Conservation (phyloP, 2,113 vertebrate genomes). For the Sturnus vulgaris region DNA sequence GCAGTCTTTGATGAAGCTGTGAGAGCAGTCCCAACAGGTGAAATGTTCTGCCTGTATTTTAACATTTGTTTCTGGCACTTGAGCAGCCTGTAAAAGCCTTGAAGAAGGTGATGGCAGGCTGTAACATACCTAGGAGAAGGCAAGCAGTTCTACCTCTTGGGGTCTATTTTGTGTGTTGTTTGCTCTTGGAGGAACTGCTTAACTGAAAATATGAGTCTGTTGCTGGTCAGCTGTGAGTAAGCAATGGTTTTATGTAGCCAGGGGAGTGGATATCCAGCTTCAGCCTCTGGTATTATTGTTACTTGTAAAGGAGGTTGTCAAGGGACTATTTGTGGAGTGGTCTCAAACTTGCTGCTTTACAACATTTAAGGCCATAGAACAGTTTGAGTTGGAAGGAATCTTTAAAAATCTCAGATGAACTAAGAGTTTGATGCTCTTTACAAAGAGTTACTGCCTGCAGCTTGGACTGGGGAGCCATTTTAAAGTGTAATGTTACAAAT, state of each 20-base stretch:
- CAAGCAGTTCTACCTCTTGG: not conserved
- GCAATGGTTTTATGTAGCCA: not conserved
- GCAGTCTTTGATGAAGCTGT: slow-evolving; percentile 90
- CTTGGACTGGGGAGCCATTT: not conserved
- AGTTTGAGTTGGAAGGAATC: not conserved
- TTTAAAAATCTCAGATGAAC: not conserved
- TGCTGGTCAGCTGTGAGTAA: not conserved
- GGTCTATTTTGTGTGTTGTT: not conserved
- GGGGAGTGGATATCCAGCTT: not conserved
- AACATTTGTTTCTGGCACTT: not conserved
- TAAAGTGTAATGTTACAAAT: not conserved
- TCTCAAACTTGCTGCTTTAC: not conserved
- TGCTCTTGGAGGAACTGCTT: not conserved
- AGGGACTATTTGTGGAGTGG: not conserved
- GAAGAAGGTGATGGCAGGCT: not conserved
- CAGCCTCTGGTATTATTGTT: not conserved
- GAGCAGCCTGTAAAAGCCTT: not conserved
- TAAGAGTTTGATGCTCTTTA: not conserved
- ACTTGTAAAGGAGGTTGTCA: not conserved
- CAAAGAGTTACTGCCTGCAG: not conserved
- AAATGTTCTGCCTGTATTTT: not conserved
- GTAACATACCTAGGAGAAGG: not conserved
- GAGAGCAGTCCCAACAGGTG: slow-evolving; percentile 80
- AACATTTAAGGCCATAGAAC: not conserved
- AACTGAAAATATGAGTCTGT: not conserved